phyloP scores from a whole-genome alignment of 1,140 invertebrate genomes.

The Pissodes strobi region DNA sequence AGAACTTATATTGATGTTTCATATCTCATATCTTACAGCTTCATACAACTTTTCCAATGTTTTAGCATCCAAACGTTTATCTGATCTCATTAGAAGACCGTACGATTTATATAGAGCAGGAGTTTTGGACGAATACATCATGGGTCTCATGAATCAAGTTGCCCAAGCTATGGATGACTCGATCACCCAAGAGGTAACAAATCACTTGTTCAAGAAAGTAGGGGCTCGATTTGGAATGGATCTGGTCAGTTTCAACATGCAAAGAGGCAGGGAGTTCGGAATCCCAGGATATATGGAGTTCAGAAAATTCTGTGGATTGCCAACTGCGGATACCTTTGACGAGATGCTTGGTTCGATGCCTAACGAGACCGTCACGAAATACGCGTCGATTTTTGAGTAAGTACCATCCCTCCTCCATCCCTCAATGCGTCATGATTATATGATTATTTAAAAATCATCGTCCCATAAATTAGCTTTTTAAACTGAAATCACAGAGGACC shows the following conservation, averaged over 20 bases:
- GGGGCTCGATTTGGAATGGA: conserved; percentile 80
- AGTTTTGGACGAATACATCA: conserved; percentile 87
- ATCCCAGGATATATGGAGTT: conserved; percentile 92
- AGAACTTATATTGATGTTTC: not conserved
- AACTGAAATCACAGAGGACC: too few relatives aligned
- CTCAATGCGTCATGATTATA: too few relatives aligned
- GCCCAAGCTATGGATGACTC: conserved; percentile 94
- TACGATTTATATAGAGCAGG: conserved; percentile 90
- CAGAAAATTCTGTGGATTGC: conserved; percentile 88
- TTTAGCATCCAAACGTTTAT: conserved; percentile 84
- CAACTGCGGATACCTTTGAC: conserved; percentile 78
- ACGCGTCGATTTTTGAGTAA: conserved; percentile 76
- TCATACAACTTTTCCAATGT: conserved; percentile 36
- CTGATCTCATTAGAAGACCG: conserved; percentile 84
- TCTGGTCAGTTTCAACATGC: conserved; percentile 93
- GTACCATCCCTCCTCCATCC: too few relatives aligned
- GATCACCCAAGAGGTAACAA: conserved; percentile 90
- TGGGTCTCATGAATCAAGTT: conserved; percentile 93
- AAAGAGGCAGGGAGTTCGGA: conserved; percentile 89
- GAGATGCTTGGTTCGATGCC: conserved; percentile 87
- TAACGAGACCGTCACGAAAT: conserved; percentile 83
- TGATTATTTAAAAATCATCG: too few relatives aligned
- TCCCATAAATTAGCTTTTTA: too few relatives aligned
- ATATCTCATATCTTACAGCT: not conserved
- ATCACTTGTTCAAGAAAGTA: conserved; percentile 88